phyloP scores from a whole-genome alignment of 2,797 vertebrate species.

The Fistularia commersonii region DNA sequence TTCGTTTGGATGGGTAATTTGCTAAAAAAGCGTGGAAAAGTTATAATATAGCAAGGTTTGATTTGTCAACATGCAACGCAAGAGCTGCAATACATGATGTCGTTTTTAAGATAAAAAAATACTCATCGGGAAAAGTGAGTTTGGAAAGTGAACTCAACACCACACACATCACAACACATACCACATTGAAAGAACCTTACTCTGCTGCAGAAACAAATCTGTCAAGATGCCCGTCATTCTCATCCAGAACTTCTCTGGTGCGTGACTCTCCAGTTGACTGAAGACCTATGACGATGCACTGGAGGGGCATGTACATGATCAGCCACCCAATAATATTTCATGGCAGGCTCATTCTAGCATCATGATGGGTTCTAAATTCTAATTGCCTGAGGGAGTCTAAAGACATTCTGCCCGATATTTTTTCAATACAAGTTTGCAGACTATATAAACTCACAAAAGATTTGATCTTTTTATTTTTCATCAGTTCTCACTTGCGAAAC shows the following conservation, averaged over 20 bases:
- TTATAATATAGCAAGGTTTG: neutral
- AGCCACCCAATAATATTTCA: neutral
- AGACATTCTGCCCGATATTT: too few species aligned
- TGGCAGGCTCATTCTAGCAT: neutral
- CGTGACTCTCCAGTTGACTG: conserved; percentile 98
- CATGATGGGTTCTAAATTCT: neutral
- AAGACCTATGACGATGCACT: conserved; percentile 95
- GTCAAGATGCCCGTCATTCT: conserved; percentile 92
- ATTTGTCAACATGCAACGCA: conserved; percentile 1
- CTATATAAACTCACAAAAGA: too few species aligned
- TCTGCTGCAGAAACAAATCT: conserved; percentile 96
- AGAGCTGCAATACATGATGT: too few species aligned
- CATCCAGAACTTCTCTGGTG: conserved; percentile 93
- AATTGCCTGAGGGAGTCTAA: too few species aligned
- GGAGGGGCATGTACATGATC: conserved; percentile 7
- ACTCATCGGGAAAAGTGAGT: neutral
- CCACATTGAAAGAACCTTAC: conserved; percentile 66
- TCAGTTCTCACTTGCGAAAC: neutral
- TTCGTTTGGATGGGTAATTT: conserved; percentile 12
- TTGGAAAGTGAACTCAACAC: neutral
- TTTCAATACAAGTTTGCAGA: too few species aligned
- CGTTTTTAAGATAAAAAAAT: neutral
- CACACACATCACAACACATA: too few species aligned
- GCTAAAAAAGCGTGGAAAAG: conserved; percentile 12
- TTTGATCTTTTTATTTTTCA: too few species aligned